phyloP scores from a whole-genome alignment of 92 coral and sea anemone species.

The Heteractis magnifica region DNA sequence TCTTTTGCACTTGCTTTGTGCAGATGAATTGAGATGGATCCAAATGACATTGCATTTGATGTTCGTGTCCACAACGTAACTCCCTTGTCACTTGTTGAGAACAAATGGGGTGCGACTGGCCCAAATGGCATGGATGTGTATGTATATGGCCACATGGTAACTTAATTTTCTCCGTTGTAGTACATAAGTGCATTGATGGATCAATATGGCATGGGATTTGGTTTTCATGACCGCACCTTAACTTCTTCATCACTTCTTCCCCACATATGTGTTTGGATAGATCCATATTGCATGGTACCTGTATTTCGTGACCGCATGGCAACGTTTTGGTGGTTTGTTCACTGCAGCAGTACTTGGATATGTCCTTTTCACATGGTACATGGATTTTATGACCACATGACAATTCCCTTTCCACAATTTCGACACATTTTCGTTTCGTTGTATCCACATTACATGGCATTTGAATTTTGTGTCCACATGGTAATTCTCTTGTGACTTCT shows the following conservation, averaged over 20 bases:
- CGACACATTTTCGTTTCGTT: background rate
- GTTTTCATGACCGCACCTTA: slow-evolving; percentile 31
- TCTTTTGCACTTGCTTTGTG: slow-evolving; percentile 10
- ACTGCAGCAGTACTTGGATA: background rate
- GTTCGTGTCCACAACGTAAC: slow-evolving; percentile 53
- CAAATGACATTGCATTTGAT: slow-evolving; percentile 18
- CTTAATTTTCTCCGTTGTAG: background rate
- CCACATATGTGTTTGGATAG: background rate
- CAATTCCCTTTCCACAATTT: background rate
- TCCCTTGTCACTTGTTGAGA: slow-evolving; percentile 3
- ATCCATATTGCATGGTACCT: background rate
- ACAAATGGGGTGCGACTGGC: background rate
- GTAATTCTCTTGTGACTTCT: slow-evolving; percentile 5
- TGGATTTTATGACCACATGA: slow-evolving; percentile 43
- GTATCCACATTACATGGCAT: background rate
- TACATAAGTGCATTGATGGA: background rate
- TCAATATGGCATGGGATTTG: slow-evolving; percentile 28
- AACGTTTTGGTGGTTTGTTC: background rate
- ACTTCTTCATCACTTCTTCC: background rate
- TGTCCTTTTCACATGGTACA: slow-evolving; percentile 29
- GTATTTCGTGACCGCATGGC: background rate
- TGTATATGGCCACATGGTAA: slow-evolving; percentile 27
- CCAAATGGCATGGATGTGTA: background rate
- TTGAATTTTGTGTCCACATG: slow-evolving; percentile 39
- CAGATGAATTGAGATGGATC: slow-evolving; percentile 30